A percentile compares a stretch with the other conserved stretches of the same genome.
These are phyloP conservation scores for Drosophila elegans DNA, from an alignment of 1,140 invertebrate genomes.

Conservation along the genomic window DNA sequence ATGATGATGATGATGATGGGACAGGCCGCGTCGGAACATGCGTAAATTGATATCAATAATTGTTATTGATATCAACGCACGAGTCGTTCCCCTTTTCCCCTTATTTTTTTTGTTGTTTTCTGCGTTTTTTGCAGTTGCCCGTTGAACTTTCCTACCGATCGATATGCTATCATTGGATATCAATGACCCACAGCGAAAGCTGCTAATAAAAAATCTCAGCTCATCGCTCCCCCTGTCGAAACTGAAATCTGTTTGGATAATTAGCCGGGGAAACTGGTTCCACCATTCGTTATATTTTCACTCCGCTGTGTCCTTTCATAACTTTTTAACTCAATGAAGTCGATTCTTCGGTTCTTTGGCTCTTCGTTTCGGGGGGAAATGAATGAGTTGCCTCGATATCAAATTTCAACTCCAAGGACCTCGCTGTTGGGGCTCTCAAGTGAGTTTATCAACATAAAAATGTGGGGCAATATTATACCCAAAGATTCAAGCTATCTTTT, in stretches of 20 bases:
- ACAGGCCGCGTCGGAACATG: constrained; percentile 22
- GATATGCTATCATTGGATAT: constrained; percentile 26
- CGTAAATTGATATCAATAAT: constrained; percentile 75
- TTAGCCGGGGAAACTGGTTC: constrained; percentile 22
- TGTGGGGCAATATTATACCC: too few species aligned
- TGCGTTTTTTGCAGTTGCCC: too few species aligned
- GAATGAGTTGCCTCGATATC: constrained; percentile 8
- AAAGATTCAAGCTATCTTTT: too few species aligned
- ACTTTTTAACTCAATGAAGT: constrained; percentile 41
- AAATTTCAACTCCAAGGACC: constrained; percentile 10
- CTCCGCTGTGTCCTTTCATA: constrained; percentile 31
- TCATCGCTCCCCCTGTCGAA: constrained; percentile 16
- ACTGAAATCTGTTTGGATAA: constrained; percentile 21
- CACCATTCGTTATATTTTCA: not conserved
- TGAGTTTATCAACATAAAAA: not conserved
- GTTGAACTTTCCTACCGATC: constrained; percentile 28
- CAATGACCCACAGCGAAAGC: constrained; percentile 62
- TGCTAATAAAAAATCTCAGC: constrained; percentile 59
- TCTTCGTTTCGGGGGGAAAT: not conserved
- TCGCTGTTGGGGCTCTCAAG: too few species aligned
- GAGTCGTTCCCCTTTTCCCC: constrained; percentile 39
- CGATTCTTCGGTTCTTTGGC: not conserved
- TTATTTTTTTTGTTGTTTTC: not conserved
- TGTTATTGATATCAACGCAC: constrained; percentile 79
- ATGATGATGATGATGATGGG: constrained; percentile 37